Conservation (phyloP, 2,888 invertebrate genomes). For the Aspidapion aeneum region DNA sequence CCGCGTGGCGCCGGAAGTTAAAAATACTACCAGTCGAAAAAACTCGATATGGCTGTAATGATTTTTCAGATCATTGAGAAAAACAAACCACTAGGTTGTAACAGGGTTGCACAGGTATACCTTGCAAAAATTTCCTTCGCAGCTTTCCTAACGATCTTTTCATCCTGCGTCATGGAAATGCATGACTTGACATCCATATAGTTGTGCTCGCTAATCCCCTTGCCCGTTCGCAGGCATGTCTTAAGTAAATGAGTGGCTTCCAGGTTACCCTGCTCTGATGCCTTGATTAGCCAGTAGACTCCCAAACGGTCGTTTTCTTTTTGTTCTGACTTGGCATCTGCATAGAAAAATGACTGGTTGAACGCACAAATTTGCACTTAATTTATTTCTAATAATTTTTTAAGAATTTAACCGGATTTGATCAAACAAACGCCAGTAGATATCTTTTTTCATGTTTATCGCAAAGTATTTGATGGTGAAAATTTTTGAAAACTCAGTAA, state of each 20-base stretch:
- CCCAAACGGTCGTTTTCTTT: conserved; percentile 78
- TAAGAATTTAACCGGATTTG: no score
- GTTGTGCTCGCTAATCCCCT: conserved; percentile 71
- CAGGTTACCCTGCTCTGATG: conserved; percentile 87
- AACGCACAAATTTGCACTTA: neutral
- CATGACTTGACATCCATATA: conserved; percentile 73
- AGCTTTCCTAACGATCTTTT: conserved; percentile 83
- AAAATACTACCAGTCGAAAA: no score
- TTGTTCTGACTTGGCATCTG: conserved; percentile 56
- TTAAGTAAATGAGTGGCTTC: conserved; percentile 79
- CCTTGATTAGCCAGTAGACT: conserved; percentile 88
- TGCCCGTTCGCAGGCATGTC: conserved; percentile 68
- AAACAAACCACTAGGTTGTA: no score
- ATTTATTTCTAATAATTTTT: neutral
- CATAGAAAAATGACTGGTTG: no score
- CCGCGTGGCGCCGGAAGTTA: no score
- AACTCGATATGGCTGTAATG: no score
- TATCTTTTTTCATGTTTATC: no score
- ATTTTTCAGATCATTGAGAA: no score
- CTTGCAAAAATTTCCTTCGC: conserved; percentile 85
- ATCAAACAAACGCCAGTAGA: no score
- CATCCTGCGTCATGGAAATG: conserved; percentile 78
- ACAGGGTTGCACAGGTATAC: no score
- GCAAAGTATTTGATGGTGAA: no score
- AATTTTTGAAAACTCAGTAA: no score